These are phyloP conservation scores for Phorcus lineatus DNA, from an alignment of 2,888 invertebrate species.

Conservation along the genomic window DNA sequence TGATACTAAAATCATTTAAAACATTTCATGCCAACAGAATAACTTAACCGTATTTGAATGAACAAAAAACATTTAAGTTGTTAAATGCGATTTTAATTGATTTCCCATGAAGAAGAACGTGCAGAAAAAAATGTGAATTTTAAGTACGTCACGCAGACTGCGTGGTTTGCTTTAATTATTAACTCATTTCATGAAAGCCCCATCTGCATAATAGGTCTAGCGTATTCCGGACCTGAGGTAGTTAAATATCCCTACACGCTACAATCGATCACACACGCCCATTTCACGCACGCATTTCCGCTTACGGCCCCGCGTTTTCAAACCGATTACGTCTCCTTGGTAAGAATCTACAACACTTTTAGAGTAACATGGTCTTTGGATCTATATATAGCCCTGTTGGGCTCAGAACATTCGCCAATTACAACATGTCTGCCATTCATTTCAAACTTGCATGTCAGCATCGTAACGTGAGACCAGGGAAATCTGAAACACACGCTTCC, in stretches of 20 bases:
- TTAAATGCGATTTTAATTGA: too few relatives aligned
- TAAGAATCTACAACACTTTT: background rate
- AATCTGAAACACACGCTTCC: slow-evolving; percentile 8
- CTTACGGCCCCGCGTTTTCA: background rate
- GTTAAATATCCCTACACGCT: slow-evolving; percentile 1
- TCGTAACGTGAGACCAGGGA: slow-evolving; percentile 3
- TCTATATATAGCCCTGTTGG: background rate
- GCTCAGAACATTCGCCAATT: slow-evolving; percentile 11
- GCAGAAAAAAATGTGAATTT: too few relatives aligned
- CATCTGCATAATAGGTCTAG: background rate
- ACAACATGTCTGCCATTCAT: slow-evolving; percentile 14
- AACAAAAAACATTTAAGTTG: too few relatives aligned
- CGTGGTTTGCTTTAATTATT: slow-evolving; percentile 17
- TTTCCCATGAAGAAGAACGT: too few relatives aligned
- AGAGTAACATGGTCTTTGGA: background rate
- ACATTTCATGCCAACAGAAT: too few relatives aligned
- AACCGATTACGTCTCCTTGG: background rate
- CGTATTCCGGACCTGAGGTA: too few relatives aligned
- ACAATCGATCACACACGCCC: slow-evolving; percentile 13
- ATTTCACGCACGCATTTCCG: slow-evolving; percentile 17
- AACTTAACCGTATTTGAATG: too few relatives aligned
- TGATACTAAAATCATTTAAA: too few relatives aligned
- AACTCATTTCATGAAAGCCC: background rate
- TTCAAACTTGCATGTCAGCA: background rate
- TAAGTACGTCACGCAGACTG: background rate